Evolutionary conservation across 1,140 invertebrate genomes (phyloP).

Genomic region (Apis cerana): DNA sequence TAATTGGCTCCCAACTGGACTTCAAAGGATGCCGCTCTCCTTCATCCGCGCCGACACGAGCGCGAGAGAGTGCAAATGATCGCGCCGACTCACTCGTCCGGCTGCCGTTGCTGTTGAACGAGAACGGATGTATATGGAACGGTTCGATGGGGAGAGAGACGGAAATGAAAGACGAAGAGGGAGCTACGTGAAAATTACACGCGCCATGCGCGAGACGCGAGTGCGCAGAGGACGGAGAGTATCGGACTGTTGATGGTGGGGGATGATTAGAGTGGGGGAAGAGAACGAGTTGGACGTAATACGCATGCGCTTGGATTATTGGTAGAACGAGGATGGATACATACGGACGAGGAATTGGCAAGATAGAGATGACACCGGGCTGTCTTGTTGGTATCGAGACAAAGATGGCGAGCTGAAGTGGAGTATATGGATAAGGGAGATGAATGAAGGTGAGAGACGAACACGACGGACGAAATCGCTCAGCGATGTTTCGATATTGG

Average conservation of each 20-base stretch:
- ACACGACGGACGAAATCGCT: conserved; percentile 78
- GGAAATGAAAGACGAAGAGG: conserved; percentile 11
- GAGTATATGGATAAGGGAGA: not conserved
- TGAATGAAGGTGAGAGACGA: conserved; percentile 60
- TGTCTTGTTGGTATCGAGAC: conserved; percentile 38
- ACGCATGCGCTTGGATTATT: conserved; percentile 11
- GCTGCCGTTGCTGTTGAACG: conserved; percentile 4
- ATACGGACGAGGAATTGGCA: conserved; percentile 15
- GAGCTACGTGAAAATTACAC: conserved; percentile 64
- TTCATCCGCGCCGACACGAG: conserved; percentile 80
- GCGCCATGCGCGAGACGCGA: conserved; percentile 57
- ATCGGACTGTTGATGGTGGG: not conserved
- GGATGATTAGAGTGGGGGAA: conserved; percentile 2
- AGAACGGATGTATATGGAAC: not conserved
- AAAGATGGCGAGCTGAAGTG: conserved; percentile 25
- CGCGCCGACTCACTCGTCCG: not conserved
- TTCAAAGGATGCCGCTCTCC: conserved; percentile 81
- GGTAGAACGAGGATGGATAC: conserved; percentile 47
- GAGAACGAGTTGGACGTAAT: conserved; percentile 9
- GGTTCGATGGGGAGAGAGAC: not conserved
- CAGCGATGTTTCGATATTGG: conserved; percentile 76
- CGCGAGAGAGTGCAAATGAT: conserved; percentile 60
- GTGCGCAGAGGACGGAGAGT: conserved; percentile 45
- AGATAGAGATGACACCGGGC: conserved; percentile 24
- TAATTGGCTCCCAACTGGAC: conserved; percentile 82